A percentile compares a stretch with the other conserved stretches of the same genome.
These are phyloP conservation scores for Echinops telfairi DNA, from an alignment of 2,113 vertebrate genomes.

Conservation along the genomic window DNA sequence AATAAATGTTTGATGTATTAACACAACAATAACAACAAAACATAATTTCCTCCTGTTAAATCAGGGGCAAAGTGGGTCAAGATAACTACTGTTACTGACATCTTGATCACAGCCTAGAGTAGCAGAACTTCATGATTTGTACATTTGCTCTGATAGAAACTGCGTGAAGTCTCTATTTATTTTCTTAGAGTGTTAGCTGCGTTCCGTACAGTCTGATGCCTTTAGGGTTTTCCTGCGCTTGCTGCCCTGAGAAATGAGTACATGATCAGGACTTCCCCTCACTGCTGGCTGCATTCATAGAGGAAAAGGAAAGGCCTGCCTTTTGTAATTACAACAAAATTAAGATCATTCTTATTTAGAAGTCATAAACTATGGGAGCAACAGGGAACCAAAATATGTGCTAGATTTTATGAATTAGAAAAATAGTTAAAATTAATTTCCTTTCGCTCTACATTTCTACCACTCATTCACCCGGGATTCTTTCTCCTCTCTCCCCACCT, in stretches of 20 bases:
- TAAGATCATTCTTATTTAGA: neutral
- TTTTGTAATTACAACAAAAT: neutral
- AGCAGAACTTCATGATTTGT: neutral
- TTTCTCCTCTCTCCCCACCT: too few relatives aligned
- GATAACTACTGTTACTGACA: rapidly evolving
- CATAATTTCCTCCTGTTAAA: neutral
- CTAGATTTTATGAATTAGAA: neutral
- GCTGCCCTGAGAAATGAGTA: neutral
- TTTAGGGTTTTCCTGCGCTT: neutral
- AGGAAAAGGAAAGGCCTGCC: neutral
- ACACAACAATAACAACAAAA: conserved; percentile 22
- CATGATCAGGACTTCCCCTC: neutral
- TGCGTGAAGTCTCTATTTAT: neutral
- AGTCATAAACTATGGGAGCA: neutral
- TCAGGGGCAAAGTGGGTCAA: neutral
- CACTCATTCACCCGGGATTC: too few relatives aligned
- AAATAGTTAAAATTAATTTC: conserved; percentile 6
- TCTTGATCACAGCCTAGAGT: neutral
- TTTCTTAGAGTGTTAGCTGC: neutral
- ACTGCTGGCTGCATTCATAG: neutral
- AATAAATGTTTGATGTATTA: conserved; percentile 16
- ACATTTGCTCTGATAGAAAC: neutral
- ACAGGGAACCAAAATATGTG: neutral
- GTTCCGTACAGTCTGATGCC: neutral
- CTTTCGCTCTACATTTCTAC: neutral